Conservation (phyloP, 2,888 invertebrate genomes). For the Listrodromus nycthemerus region DNA sequence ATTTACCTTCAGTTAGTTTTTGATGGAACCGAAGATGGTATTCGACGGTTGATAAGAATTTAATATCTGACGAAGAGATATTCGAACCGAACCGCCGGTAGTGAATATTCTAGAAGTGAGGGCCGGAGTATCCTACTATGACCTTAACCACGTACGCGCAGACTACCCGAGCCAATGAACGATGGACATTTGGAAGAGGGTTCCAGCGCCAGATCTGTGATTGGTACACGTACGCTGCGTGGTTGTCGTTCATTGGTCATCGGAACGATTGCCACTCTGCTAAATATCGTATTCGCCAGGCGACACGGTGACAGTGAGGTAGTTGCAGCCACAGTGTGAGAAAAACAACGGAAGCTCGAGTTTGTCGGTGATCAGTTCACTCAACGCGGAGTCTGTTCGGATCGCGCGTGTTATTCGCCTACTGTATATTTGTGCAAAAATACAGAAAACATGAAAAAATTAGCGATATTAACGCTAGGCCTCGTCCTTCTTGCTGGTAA, state of each 20-base stretch:
- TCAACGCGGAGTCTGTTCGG: slow-evolving; percentile 1
- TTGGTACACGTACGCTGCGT: slow-evolving; percentile 79
- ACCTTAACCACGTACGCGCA: slow-evolving; percentile 2
- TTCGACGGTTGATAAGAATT: slow-evolving; percentile 7
- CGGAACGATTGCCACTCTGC: slow-evolving; percentile 14
- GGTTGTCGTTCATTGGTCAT: slow-evolving; percentile 77
- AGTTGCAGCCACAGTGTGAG: slow-evolving; percentile 73
- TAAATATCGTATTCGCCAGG: slow-evolving; percentile 32
- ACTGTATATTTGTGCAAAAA: slow-evolving; percentile 28
- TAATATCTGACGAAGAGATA: not conserved
- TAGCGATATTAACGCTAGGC: slow-evolving; percentile 74
- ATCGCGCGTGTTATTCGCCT: slow-evolving; percentile 44
- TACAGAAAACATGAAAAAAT: slow-evolving; percentile 76
- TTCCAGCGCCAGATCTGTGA: slow-evolving; percentile 71
- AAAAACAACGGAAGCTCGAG: slow-evolving; percentile 68
- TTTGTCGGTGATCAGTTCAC: slow-evolving; percentile 24
- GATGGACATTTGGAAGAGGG: slow-evolving; percentile 76
- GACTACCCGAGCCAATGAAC: slow-evolving; percentile 71
- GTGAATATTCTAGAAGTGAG: slow-evolving; percentile 50
- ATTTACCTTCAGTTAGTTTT: not conserved
- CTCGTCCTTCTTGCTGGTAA: slow-evolving; percentile 79
- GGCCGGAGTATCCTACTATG: not conserved
- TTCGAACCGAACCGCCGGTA: not conserved
- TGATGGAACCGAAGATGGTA: not conserved
- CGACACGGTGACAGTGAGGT: slow-evolving; percentile 37